phyloP scores from a whole-genome alignment of 1,140 invertebrate genomes.

The Ridgeia piscesae region DNA sequence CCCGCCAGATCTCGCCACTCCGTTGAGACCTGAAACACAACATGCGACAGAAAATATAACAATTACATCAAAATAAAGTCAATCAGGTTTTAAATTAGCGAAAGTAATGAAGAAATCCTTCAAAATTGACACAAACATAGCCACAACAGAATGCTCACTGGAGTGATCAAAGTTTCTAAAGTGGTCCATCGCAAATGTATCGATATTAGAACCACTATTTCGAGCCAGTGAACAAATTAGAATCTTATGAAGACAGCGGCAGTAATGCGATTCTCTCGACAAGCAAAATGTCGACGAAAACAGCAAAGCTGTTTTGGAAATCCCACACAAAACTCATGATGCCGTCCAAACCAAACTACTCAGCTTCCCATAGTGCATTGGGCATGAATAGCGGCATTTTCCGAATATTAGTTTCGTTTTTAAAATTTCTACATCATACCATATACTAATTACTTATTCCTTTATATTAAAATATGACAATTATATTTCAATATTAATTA shows the following conservation, averaged over 20 bases:
- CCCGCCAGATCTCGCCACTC: conserved; percentile 26
- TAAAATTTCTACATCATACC: neutral
- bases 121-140: conserved; percentile 7
- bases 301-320: conserved; percentile 5
- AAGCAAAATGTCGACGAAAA: neutral
- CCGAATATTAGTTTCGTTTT: neutral
- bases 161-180: neutral
- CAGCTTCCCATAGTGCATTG: neutral
- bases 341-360: conserved; percentile 3
- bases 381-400: neutral
- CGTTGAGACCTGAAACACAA: conserved; percentile 39
- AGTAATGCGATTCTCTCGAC: neutral
- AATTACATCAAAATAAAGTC: neutral
- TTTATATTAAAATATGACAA: neutral
- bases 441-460: neutral
- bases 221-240: neutral
- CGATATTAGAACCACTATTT: neutral
- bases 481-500: neutral
- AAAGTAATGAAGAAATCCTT: conserved; percentile 1
- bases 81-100: neutral
- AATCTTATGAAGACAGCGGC: neutral
- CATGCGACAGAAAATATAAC: neutral
- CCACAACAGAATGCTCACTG: neutral
- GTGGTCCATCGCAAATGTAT: neutral
- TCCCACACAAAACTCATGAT: conserved; percentile 5